Evolutionary conservation across 1,140 invertebrate species (phyloP).

Genomic region (Temnothorax curvispinosus): DNA sequence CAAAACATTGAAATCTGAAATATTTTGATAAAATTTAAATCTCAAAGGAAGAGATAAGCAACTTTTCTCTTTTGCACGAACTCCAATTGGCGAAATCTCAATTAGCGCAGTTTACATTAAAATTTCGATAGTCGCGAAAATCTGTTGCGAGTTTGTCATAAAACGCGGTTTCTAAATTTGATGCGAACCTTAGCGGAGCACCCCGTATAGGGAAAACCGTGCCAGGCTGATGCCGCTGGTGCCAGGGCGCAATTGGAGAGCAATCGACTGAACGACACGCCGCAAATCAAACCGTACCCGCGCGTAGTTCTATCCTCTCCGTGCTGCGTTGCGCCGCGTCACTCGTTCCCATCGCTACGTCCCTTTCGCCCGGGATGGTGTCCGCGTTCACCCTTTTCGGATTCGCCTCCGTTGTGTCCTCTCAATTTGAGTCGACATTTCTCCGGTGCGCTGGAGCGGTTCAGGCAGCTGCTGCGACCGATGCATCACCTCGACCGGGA

Average conservation of each 20-base stretch:
- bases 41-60: neutral
- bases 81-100: neutral
- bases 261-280: conserved; percentile 85
- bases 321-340: neutral
- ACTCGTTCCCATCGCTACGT: neutral
- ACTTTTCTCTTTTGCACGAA: neutral
- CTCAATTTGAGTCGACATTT: conserved; percentile 77
- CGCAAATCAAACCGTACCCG: conserved; percentile 82
- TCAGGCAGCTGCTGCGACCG: conserved; percentile 76
- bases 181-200: conserved; percentile 16
- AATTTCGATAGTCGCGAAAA: neutral
- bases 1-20: neutral
- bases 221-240: conserved; percentile 75
- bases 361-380: neutral
- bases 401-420: conserved; percentile 55
- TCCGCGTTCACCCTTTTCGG: conserved; percentile 41
- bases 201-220: conserved; percentile 59
- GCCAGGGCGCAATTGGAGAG: conserved; percentile 82
- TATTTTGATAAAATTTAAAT: neutral
- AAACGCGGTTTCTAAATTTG: neutral
- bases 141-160: neutral
- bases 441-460: conserved; percentile 63
- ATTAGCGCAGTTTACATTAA: neutral
- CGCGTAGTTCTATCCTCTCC: conserved; percentile 42
- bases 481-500: conserved; percentile 75